Evolutionary conservation across 2,797 vertebrate genomes (phyloP).

Genomic region (Dallia pectoralis): DNA sequence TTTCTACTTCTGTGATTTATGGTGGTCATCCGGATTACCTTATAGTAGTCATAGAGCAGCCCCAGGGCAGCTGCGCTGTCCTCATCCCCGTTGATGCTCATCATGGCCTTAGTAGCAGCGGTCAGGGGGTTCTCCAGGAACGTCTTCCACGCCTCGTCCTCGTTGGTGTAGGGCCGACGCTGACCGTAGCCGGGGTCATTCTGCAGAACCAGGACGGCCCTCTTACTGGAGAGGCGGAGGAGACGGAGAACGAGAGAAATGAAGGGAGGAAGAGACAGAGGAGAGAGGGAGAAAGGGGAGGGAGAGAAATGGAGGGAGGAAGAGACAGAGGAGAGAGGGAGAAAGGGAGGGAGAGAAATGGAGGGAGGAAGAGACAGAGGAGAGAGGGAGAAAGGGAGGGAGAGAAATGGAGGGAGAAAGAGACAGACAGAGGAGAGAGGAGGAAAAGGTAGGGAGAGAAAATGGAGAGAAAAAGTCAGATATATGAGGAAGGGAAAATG

Average conservation of each 20-base stretch:
- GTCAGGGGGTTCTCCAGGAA: conserved; percentile 98
- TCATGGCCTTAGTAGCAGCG: conserved; percentile 98
- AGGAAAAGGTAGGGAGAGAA: no score
- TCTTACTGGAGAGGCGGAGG: conserved; percentile 76
- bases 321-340: not conserved
- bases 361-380: no score
- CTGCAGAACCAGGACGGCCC: conserved; percentile 95
- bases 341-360: not conserved
- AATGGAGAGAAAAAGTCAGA: not conserved
- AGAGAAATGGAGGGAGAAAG: no score
- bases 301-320: not conserved
- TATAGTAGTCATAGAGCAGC: conserved; percentile 95
- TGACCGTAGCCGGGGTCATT: conserved; percentile 90
- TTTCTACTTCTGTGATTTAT: no score
- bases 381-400: no score
- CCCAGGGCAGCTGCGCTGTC: conserved; percentile 95
- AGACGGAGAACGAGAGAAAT: not conserved
- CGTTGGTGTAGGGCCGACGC: conserved; percentile 90
- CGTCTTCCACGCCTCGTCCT: conserved; percentile 98
- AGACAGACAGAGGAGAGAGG: no score
- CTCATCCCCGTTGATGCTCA: conserved; percentile 99
- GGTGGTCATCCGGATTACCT: conserved; percentile 64
- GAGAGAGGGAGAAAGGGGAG: not conserved
- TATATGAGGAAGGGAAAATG: not conserved
- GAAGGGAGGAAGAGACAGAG: not conserved